Evolutionary conservation across 2,113 vertebrate species (phyloP).

Genomic region (Mastomys coucha): DNA sequence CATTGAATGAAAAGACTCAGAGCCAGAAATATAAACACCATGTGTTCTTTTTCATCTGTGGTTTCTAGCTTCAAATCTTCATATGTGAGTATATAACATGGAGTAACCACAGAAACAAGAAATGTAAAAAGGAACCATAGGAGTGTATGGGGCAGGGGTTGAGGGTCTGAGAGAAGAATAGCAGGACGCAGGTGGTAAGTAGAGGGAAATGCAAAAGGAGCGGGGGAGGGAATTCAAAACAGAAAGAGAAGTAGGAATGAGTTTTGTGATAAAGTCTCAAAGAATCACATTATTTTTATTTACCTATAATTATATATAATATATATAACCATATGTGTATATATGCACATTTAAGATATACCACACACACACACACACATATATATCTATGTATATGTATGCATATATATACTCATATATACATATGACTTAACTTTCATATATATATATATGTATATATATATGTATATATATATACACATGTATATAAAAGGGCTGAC

Average conservation of each 20-base stretch:
- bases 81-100: background rate
- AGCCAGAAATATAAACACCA: background rate
- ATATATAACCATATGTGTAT: background rate
- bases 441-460: no score
- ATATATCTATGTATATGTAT: rapidly evolving
- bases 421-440: no score
- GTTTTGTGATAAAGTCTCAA: background rate
- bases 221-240: background rate
- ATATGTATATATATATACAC: no score
- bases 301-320: background rate
- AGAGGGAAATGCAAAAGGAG: background rate
- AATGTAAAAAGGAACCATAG: background rate
- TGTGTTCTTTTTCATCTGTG: background rate
- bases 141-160: no score
- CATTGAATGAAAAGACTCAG: background rate
- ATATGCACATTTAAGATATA: background rate
- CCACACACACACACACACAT: background rate
- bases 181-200: background rate
- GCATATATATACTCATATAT: background rate
- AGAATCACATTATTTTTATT: background rate
- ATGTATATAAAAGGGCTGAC: background rate
- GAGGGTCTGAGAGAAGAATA: background rate
- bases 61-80: background rate
- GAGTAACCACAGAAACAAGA: background rate
- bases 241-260: background rate